A percentile compares a stretch with the other conserved stretches of the same genome.
phyloP scores from a whole-genome alignment of 2,888 invertebrate genomes.

The Helleia helle region DNA sequence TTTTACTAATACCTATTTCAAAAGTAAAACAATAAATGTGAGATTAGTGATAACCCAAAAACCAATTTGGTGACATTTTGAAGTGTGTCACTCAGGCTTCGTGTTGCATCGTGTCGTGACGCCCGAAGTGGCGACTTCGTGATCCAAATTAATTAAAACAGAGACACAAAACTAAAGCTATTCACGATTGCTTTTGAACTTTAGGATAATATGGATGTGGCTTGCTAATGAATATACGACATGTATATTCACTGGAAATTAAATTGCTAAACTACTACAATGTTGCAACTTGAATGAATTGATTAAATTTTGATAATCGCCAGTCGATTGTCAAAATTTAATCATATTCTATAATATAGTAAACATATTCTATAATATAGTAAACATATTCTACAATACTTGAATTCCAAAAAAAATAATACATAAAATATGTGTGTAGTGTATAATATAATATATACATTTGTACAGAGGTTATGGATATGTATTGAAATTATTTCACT shows the following conservation, averaged over 20 bases:
- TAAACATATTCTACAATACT: too few species aligned
- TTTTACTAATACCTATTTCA: too few species aligned
- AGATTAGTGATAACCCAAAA: slow-evolving; percentile 51
- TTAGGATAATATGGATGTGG: slow-evolving; percentile 45
- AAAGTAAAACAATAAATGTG: slow-evolving; percentile 20
- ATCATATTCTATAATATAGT: too few species aligned
- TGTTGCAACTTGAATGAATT: too few species aligned
- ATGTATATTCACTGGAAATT: not conserved
- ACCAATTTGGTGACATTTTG: slow-evolving; percentile 67
- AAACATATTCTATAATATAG: too few species aligned
- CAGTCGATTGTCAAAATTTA: too few species aligned
- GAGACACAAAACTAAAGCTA: slow-evolving; percentile 66
- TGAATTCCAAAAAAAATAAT: too few species aligned
- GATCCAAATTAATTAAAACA: slow-evolving; percentile 73
- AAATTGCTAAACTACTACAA: not conserved
- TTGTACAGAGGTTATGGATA: too few species aligned
- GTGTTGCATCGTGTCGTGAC: slow-evolving; percentile 61
- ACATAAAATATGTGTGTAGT: too few species aligned
- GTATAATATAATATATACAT: too few species aligned
- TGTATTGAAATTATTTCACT: too few species aligned
- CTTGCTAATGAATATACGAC: slow-evolving; percentile 14
- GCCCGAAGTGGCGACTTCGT: slow-evolving; percentile 70
- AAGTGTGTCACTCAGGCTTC: slow-evolving; percentile 65
- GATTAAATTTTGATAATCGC: too few species aligned
- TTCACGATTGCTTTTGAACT: slow-evolving; percentile 54